These are phyloP conservation scores for Montifringilla adamsi DNA, from an alignment of 2,113 vertebrate genomes.

Conservation along the genomic window DNA sequence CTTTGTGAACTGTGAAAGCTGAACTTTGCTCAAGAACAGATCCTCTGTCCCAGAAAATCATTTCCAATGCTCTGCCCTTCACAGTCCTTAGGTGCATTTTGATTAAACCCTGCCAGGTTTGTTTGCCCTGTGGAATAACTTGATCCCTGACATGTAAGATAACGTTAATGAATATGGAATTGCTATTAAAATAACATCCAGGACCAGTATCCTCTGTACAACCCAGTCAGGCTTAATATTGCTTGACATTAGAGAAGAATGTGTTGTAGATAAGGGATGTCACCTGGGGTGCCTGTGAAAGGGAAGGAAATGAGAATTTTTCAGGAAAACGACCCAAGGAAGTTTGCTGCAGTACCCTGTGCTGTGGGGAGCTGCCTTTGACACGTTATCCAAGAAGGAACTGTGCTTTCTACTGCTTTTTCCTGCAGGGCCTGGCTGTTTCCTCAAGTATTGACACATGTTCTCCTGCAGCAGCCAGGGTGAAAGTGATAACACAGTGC, in stretches of 20 bases:
- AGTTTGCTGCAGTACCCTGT: not conserved
- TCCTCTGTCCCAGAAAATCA: not conserved
- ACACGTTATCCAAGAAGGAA: not conserved
- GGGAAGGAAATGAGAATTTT: not conserved
- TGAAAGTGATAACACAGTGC: not conserved
- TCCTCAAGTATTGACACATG: not conserved
- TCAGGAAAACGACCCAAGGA: not conserved
- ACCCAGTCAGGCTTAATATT: not conserved
- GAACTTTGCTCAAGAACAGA: constrained; percentile 5
- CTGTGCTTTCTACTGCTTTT: not conserved
- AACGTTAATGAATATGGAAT: not conserved
- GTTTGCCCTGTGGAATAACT: not conserved
- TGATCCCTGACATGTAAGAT: not conserved
- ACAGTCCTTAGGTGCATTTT: not conserved
- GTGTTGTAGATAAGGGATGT: not conserved
- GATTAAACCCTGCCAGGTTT: not conserved
- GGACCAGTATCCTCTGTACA: not conserved
- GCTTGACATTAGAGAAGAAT: not conserved
- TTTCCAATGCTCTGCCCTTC: not conserved
- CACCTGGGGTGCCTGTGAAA: not conserved
- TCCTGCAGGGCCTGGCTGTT: not conserved
- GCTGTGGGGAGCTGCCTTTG: not conserved
- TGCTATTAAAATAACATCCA: not conserved
- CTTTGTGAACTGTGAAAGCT: not conserved
- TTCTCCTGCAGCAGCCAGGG: not conserved